phyloP scores from a whole-genome alignment of 2,113 vertebrate species.

The Beaufortia kweichowensis region DNA sequence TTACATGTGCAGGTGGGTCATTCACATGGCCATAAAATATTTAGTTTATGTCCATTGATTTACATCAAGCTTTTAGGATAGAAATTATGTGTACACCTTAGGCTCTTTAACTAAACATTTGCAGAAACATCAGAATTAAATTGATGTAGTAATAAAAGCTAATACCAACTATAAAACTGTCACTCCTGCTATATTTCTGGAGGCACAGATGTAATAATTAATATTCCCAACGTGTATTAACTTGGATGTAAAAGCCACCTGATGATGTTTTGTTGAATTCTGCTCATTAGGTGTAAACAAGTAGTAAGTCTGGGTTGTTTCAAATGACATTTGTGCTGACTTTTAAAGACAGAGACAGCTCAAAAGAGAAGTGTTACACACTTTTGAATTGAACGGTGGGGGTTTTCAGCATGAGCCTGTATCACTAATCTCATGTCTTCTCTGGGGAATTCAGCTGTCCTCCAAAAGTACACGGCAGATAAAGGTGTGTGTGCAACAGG shows the following conservation, averaged over 20 bases:
- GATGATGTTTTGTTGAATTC: not conserved
- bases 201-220: too few relatives aligned
- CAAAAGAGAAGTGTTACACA: not conserved
- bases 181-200: too few relatives aligned
- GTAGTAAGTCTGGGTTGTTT: not conserved
- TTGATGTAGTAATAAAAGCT: too few relatives aligned
- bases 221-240: too few relatives aligned
- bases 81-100: too few relatives aligned
- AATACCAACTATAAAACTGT: too few relatives aligned
- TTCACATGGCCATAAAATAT: too few relatives aligned
- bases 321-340: not conserved
- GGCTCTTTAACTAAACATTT: too few relatives aligned
- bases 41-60: not conserved
- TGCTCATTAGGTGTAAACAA: conserved; percentile 4
- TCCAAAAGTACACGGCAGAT: not conserved
- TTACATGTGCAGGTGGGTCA: too few relatives aligned
- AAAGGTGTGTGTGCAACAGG: conserved; percentile 33
- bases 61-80: too few relatives aligned
- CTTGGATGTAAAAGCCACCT: not conserved
- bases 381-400: conserved; percentile 36
- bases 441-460: conserved; percentile 46
- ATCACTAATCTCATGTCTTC: conserved; percentile 32
- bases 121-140: too few relatives aligned
- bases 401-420: conserved; percentile 38
- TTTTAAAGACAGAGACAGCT: not conserved